phyloP scores from a whole-genome alignment of 2,888 invertebrate species.

The Perizoma flavofasciatum region DNA sequence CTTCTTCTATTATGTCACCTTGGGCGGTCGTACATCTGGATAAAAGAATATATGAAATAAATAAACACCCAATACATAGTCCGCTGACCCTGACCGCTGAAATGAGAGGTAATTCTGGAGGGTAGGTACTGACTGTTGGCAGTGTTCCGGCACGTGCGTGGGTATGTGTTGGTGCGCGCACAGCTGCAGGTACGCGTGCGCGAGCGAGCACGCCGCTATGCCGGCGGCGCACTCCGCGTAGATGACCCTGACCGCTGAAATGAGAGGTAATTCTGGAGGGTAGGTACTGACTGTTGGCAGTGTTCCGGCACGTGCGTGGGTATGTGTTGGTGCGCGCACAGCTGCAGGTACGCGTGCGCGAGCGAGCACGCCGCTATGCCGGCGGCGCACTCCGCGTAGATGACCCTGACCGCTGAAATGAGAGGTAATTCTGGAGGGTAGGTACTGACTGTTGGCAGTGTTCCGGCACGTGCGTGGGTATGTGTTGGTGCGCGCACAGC shows the following conservation, averaged over 20 bases:
- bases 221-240: too few species aligned
- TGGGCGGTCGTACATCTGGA: constrained; percentile 87
- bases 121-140: constrained; percentile 91
- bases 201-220: constrained; percentile 88
- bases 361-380: constrained; percentile 88
- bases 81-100: too few species aligned
- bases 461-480: constrained; percentile 91
- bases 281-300: constrained; percentile 92
- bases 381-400: too few species aligned
- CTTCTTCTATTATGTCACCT: constrained; percentile 89
- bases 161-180: constrained; percentile 90
- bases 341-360: constrained; percentile 91
- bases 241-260: too few species aligned
- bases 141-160: constrained; percentile 90
- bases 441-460: constrained; percentile 91
- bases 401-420: too few species aligned
- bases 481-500: constrained; percentile 89
- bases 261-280: too few species aligned
- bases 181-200: constrained; percentile 91
- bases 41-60: neutral
- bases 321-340: constrained; percentile 89
- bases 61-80: too few species aligned
- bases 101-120: too few species aligned
- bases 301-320: constrained; percentile 91
- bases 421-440: too few species aligned